These are phyloP conservation scores for Mus pahari DNA, from an alignment of 2,113 vertebrate genomes.

Conservation along the genomic window DNA sequence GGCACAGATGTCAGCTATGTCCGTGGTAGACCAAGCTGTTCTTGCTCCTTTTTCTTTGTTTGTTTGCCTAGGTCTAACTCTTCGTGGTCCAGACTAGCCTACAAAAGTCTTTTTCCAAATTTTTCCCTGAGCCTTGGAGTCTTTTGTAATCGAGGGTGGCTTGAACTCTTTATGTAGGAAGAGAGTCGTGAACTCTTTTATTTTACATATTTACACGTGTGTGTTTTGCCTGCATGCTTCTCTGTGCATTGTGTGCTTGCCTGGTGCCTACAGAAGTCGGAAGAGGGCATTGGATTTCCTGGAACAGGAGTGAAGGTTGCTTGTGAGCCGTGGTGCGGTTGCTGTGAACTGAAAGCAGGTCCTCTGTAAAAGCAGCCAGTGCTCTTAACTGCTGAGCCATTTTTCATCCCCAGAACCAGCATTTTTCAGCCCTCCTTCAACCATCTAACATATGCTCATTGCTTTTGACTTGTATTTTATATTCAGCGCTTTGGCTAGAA, in stretches of 20 bases:
- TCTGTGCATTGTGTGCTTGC: background rate
- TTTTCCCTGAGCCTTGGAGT: no score
- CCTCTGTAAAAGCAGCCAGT: background rate
- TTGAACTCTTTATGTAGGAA: no score
- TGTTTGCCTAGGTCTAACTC: background rate
- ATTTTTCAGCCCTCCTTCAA: background rate
- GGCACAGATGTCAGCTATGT: background rate
- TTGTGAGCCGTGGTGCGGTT: rapidly evolving
- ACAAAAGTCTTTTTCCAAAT: no score
- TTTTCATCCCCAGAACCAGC: background rate
- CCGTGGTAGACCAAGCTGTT: background rate
- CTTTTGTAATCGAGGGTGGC: background rate
- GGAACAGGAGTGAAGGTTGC: background rate
- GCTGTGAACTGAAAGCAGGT: background rate
- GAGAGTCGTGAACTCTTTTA: background rate
- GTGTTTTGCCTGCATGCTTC: background rate
- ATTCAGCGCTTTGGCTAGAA: background rate
- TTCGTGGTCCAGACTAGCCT: background rate
- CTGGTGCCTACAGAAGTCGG: background rate
- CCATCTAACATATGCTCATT: background rate
- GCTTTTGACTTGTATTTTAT: background rate
- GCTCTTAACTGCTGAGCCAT: background rate
- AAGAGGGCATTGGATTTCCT: background rate
- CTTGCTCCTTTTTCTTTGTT: background rate
- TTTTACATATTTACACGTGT: background rate